Evolutionary conservation across 2,113 vertebrate species (phyloP).

Genomic region (Harpagus bidentatus): DNA sequence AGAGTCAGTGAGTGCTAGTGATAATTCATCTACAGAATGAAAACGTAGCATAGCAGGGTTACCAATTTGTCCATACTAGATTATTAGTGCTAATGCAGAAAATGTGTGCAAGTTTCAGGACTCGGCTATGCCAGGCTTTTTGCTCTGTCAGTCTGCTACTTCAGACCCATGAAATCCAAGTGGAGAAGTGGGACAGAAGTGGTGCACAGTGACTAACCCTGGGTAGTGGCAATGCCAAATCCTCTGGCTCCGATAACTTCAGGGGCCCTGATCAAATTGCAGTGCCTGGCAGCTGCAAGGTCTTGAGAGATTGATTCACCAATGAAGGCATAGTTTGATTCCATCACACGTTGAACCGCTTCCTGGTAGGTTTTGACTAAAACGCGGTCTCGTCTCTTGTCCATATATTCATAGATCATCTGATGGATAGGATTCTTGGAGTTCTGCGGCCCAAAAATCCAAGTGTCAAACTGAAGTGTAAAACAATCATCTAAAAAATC

Average conservation of each 20-base stretch:
- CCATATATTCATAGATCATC: constrained; percentile 86
- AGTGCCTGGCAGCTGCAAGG: constrained; percentile 77
- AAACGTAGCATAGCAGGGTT: rapidly evolving
- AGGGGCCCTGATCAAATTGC: constrained; percentile 74
- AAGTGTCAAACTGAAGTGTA: neutral
- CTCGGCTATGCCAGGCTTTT: neutral
- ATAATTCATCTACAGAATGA: neutral
- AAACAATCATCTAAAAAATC: neutral
- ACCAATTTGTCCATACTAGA: rapidly evolving
- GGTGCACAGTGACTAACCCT: constrained; percentile 54
- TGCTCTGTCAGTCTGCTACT: neutral
- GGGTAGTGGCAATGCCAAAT: constrained; percentile 78
- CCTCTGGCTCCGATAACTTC: constrained; percentile 78
- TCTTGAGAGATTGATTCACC: constrained; percentile 85
- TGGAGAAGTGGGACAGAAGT: neutral
- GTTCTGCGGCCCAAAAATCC: constrained; percentile 64
- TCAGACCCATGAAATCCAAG: neutral
- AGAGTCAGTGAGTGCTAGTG: neutral
- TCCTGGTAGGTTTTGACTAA: constrained; percentile 74
- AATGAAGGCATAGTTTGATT: constrained; percentile 86
- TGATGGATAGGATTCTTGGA: constrained; percentile 77
- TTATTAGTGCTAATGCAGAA: neutral
- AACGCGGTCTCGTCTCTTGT: constrained; percentile 73
- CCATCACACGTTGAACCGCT: constrained; percentile 73
- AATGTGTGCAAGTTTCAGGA: rapidly evolving